Base-by-base conservation (phyloP, 2,113 vertebrate genomes). In the Riparia riparia region DNA sequence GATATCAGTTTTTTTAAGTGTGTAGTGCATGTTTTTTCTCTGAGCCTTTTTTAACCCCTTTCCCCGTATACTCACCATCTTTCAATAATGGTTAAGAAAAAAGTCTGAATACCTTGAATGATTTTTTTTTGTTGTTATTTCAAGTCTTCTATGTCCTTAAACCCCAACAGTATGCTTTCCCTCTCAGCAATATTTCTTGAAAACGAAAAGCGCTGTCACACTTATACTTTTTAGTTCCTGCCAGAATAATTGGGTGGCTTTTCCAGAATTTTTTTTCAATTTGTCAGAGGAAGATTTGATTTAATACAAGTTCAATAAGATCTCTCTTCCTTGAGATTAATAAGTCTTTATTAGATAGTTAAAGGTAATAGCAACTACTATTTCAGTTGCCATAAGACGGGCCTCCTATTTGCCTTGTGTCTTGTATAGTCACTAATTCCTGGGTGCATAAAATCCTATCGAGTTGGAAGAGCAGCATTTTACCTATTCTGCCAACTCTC, bases 21-120 rank as follows among this genome's bases (percentile, higher is more conserved):
- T 1, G 1, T 8, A 49, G 14, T 32, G 5, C 0, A 0, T 54
- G 21, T 11, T 14, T 90, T 90, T 85, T 32, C 14, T 80, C 24
- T 60, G 26, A 73, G 5, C 28, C 14, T 70, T 86, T 87, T 73
- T 51, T 39, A 91, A 53, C 16, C 9, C 13, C 29, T n/a, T 87
- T 84, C 17, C 9, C 16, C 5, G 20, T 42, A 25, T 45, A 14
- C 10, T 2, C 6, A 41, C 6, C 9, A 60, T 56, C 45, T 83
- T 78, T 71, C 5, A 71, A 66, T 53, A 82, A 54, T 25, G 31
- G 14, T 56, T 84, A 49, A 32, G 34, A 87, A 71, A 82, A 42
- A 74, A 7, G 29, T 34, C 17, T 61, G 26, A 12, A 28, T 78
- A 39, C 5, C 2, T 47, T 78, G 22, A 86, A 61, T 49, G 42